Conservation (phyloP, 2,888 invertebrate species). For the Drosophila neonasuta region DNA sequence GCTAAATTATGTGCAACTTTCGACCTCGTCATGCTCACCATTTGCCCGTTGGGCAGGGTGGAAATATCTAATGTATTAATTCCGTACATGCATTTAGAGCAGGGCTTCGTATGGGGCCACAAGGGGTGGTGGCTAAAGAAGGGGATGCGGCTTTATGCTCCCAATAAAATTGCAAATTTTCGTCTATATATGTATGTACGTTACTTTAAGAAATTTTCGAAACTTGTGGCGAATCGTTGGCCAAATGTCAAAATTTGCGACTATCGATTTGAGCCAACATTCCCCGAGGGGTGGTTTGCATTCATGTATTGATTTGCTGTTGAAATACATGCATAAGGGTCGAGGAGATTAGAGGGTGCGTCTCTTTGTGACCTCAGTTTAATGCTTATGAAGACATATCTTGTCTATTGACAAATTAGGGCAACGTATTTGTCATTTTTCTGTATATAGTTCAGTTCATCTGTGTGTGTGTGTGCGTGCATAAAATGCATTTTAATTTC, state of each 20-base stretch:
- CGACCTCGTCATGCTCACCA: constrained; percentile 64
- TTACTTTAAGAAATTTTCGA: constrained; percentile 45
- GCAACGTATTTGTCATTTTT: constrained; percentile 41
- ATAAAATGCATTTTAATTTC: constrained; percentile 72
- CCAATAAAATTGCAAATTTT: constrained; percentile 76
- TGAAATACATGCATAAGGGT: not conserved
- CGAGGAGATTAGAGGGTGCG: constrained; percentile 4
- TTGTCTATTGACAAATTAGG: constrained; percentile 42
- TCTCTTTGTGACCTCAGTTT: constrained; percentile 32
- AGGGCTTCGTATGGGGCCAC: constrained; percentile 3
- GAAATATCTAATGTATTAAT: constrained; percentile 73
- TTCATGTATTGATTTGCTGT: constrained; percentile 49
- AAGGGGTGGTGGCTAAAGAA: not conserved
- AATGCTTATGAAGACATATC: constrained; percentile 61
- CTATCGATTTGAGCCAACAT: constrained; percentile 62
- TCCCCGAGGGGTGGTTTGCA: constrained; percentile 28
- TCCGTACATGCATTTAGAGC: constrained; percentile 40
- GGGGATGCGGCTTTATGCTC: constrained; percentile 2
- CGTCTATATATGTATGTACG: constrained; percentile 13
- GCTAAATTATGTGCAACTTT: constrained; percentile 70
- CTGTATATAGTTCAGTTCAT: not conserved
- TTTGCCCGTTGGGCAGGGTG: constrained; percentile 37
- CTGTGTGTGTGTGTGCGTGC: constrained; percentile 48
- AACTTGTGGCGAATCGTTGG: constrained; percentile 59
- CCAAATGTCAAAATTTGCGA: constrained; percentile 75